phyloP scores from a whole-genome alignment of 2,113 vertebrate genomes.

The Columbina picui region DNA sequence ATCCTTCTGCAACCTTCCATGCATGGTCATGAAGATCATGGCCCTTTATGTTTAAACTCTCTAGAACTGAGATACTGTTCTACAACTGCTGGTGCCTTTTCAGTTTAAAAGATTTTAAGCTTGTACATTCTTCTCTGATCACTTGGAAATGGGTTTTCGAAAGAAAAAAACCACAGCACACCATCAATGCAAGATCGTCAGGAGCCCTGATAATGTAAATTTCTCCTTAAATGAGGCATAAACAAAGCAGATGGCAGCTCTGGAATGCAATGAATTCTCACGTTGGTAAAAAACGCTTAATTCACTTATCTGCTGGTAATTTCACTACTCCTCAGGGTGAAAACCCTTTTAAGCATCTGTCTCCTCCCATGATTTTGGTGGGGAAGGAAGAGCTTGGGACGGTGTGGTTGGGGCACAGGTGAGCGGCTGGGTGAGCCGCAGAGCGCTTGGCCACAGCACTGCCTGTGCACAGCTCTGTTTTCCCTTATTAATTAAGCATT shows the following conservation, averaged over 20 bases:
- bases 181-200: neutral
- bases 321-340: neutral
- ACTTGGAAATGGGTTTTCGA: neutral
- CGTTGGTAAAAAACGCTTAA: neutral
- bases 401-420: neutral
- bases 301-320: neutral
- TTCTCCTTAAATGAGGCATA: neutral
- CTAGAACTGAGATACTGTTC: neutral
- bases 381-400: neutral
- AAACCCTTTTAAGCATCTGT: neutral
- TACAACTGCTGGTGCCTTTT: neutral
- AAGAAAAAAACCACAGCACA: neutral
- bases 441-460: neutral
- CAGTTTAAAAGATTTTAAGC: neutral
- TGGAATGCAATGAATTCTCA: neutral
- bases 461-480: neutral
- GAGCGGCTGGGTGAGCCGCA: neutral
- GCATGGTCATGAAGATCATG: fast-evolving
- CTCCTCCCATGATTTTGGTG: fast-evolving
- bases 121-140: neutral
- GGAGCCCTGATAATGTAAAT: neutral
- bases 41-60: neutral
- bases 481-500: neutral
- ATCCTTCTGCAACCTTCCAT: neutral
- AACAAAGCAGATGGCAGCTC: neutral